Evolutionary conservation across 2,888 invertebrate genomes (phyloP), one percentile per base, ranked within the genome.

Genomic region (Papilio elwesi): DNA sequence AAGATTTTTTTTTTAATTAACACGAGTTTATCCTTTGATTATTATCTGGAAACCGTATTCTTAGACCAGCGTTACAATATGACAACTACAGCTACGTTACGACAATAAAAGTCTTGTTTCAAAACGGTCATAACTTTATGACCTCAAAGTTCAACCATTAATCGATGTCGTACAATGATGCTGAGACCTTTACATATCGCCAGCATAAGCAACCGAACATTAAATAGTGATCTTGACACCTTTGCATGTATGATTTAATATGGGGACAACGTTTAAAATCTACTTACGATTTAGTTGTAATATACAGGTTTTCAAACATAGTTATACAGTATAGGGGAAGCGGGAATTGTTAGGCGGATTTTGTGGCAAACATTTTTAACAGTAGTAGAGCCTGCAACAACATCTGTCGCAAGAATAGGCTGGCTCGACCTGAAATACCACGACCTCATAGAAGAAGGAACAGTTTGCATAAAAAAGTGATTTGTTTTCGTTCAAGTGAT

Each of bases 41-140:
- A 13, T 57, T 57, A 57, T 57, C 36, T 36, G 12, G 36, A 2
- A 36, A 36, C 12, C 13, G 6, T 36, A 9, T 38, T 59, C 4
- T 13, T n/a, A 59, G 13, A n/a, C 16, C 16, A 13, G 51, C 36
- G 57, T 7, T 57, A 7, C 53, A 55, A n/a, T 36, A 11, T 49
- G 59, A 68, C 62, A 67, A 62, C 53, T 49, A 53, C 55, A 64
- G 49, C 55, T 49, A 65, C 53, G 26, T 26, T 26, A 26, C 26
- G 26, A 26, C 26, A 26, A 65, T 7, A 55, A 49, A 55, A 16
- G 68, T 68, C 68, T 64, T 15, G 38, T 68, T 68, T 53, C 49
- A 64, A 68, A 55, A 48, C 55, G 63, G n/a, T 68, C 49, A 48
- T 64, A 64, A 68, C 68, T 73, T 72, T 68, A 64, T 43, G 72